Evolutionary conservation across 2,113 vertebrate genomes (phyloP).

Genomic region (Sterrhoptilus dennistouni): DNA sequence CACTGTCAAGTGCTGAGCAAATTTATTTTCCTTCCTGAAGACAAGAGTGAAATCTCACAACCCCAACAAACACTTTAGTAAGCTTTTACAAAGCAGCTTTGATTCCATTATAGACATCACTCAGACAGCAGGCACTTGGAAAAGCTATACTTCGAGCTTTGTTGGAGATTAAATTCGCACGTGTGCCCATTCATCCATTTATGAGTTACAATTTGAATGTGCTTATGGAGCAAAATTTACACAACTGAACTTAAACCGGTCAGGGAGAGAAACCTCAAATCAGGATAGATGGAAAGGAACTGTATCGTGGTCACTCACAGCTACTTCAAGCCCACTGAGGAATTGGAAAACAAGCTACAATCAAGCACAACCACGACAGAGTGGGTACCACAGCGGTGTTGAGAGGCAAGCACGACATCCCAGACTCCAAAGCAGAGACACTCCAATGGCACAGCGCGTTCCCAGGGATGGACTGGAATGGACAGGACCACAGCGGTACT

Average conservation of each 20-base stretch:
- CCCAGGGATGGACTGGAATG: background rate
- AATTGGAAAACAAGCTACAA: accelerated
- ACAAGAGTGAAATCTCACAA: background rate
- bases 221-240: background rate
- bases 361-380: accelerated
- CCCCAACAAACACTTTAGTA: background rate
- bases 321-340: background rate
- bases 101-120: accelerated
- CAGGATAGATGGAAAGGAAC: background rate
- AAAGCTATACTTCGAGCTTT: background rate
- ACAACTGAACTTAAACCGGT: background rate
- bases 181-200: background rate
- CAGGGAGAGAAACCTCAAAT: background rate
- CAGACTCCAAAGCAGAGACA: accelerated
- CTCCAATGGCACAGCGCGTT: accelerated
- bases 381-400: accelerated
- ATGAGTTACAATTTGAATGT: accelerated
- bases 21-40: background rate
- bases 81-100: background rate
- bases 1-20: background rate
- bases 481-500: background rate
- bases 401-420: accelerated
- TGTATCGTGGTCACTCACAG: accelerated
- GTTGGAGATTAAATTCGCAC: background rate
- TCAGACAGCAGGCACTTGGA: background rate